phyloP scores from a whole-genome alignment of 1,140 invertebrate genomes.

The Aricia agestis region DNA sequence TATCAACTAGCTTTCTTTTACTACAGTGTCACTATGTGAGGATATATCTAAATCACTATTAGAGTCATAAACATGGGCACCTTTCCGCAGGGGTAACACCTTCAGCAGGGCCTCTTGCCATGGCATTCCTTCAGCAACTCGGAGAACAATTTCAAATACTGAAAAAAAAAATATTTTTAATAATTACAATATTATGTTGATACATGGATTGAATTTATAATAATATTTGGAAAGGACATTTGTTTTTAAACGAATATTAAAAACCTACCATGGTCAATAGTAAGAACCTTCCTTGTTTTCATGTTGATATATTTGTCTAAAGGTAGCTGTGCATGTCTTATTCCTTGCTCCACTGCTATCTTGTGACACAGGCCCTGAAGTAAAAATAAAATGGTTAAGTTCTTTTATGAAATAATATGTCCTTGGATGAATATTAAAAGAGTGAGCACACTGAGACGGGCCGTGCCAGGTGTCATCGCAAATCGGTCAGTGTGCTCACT shows the following conservation, averaged over 20 bases:
- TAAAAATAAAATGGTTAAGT: slow-evolving; percentile 28
- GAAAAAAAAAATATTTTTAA: slow-evolving; percentile 52
- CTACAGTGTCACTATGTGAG: neutral
- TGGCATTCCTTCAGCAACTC: slow-evolving; percentile 84
- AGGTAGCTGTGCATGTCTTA: slow-evolving; percentile 91
- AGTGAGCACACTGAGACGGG: too few species aligned
- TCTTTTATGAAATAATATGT: too few species aligned
- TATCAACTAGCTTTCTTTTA: slow-evolving; percentile 12
- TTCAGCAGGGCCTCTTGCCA: slow-evolving; percentile 92
- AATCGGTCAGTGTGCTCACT: too few species aligned
- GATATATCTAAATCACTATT: slow-evolving; percentile 31
- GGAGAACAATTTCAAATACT: slow-evolving; percentile 95
- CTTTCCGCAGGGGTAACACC: slow-evolving; percentile 87
- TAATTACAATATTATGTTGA: neutral
- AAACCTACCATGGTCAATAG: slow-evolving; percentile 93
- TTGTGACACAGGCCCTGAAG: slow-evolving; percentile 89
- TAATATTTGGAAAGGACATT: too few species aligned
- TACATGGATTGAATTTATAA: too few species aligned
- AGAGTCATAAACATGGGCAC: slow-evolving; percentile 74
- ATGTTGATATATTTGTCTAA: slow-evolving; percentile 94
- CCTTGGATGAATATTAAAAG: too few species aligned
- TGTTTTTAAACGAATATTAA: too few species aligned
- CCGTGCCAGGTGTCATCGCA: too few species aligned
- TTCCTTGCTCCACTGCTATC: slow-evolving; percentile 85
- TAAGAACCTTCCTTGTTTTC: slow-evolving; percentile 95